Base-by-base conservation (phyloP, 2,888 invertebrate species). In the Coleophora deauratella region DNA sequence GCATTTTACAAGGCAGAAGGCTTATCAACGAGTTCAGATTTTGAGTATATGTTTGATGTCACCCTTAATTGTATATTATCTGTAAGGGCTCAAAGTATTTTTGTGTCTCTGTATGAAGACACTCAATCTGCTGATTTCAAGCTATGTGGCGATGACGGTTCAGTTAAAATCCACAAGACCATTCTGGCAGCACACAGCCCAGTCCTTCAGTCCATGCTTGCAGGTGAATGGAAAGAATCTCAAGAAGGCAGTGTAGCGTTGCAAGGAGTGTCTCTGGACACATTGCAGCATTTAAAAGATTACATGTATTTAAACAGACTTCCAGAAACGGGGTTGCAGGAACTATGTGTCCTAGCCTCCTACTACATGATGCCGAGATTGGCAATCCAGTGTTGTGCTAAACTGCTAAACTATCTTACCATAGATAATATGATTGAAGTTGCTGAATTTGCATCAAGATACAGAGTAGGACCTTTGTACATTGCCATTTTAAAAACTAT, bases 21-120 rank as follows among this genome's bases (percentile, higher is more conserved):
- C 30, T 37, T 2, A 33, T 41, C n/a, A 27, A 37, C 10, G 41
- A 41, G n/a, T 33, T 37, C 27, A 37, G 33, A n/a, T 28, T 27
- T 12, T 33, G 27, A 7, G 33, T 21, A 33, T 30, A 32, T 9
- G 4, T 38, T 35, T 8, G 42, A 38, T 15, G 10, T 42, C 3
- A 21, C 31, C 10, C 12, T 35, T 0, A 3, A 6, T 15, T 11
- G 35, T 8, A 38, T 35, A 9, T 31, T 21, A 1, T 33, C 31
- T 31, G 38, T n/a, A n/a, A n/a, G 32, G 9, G 30, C 9, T 12
- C 13, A 13, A 27, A 9, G 37, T 10, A 12, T 30, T 1, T 37
- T 37, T 7, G 30, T 30, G 11, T 7, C 27, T 4, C 9, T 37
- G 2, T 11, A 13, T 12, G 30, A 30, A 3, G 37, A 37, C 13